Evolutionary conservation across 2,888 invertebrate species (phyloP).

Genomic region (Dolichomitus sp.): DNA sequence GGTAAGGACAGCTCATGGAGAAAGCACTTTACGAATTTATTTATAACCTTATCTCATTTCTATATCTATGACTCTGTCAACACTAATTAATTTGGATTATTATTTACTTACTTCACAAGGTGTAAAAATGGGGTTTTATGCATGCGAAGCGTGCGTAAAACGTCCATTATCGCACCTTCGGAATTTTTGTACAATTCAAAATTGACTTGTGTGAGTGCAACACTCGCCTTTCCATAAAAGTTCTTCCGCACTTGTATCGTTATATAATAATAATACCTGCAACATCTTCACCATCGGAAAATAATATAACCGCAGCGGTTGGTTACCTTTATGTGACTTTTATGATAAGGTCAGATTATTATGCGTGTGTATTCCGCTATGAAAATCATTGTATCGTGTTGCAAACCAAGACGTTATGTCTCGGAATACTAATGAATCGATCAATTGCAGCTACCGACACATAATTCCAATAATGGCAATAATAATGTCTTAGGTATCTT

Average conservation of each 20-base stretch:
- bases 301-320: neutral
- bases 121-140: no score
- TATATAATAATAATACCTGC: neutral
- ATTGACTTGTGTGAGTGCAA: no score
- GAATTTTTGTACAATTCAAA: no score
- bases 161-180: no score
- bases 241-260: no score
- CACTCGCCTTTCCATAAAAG: no score
- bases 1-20: conserved; percentile 6
- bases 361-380: no score
- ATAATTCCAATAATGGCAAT: conserved; percentile 40
- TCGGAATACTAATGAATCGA: neutral
- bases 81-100: neutral
- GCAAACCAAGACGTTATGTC: neutral
- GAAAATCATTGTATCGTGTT: no score
- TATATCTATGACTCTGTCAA: neutral
- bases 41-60: neutral
- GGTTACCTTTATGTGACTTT: no score
- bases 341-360: no score
- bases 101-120: neutral
- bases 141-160: no score
- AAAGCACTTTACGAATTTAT: conserved; percentile 8
- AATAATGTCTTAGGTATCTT: conserved; percentile 55
- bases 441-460: neutral
- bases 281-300: neutral